Evolutionary conservation across 2,888 invertebrate species (phyloP), one percentile per base, ranked within the genome.

Genomic region (Amphiduros pacificus): DNA sequence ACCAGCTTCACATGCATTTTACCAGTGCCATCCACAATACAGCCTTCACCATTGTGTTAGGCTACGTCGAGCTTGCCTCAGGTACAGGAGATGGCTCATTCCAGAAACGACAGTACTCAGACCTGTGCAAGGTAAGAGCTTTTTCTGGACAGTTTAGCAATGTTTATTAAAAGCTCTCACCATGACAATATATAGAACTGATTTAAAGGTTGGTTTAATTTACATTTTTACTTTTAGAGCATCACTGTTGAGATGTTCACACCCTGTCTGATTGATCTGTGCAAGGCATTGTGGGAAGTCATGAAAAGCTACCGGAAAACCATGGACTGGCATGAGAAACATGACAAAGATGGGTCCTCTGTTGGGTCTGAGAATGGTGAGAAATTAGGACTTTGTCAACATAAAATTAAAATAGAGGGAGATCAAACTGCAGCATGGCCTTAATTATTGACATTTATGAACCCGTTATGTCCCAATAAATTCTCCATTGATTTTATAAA

Each of bases 1-100:
- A 97, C 80, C 94, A 95, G 79, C 82, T 97, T 11, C 93, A 94
- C 72, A 94, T 97, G 88, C 94, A 96, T 80, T 95, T 93, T 75
- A 91, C 94, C 0, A 93, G 93, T 44, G 92, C 94, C 0, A 92
- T 97, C 20, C 95, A 84, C 71, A 84, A 84, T 71, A 81, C 78
- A 40, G 82, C 84, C 4, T 83, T 84, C 71, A 77, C 74, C 48
- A 79, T 83, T 44, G 83, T 84, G 2, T 73, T 84, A 17, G 81
- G 81, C 20, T 82, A 79, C 64, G 81, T 80, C n/a, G 79, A 81
- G 63, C 73, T 81, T 32, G 70, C 72, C 26, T 72, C 75, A 3
- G 74, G 75, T 1, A 69, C 73, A 11, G 67, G 66, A 0, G 71
- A 73, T 9, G 71, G 72, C 40, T 80, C 75, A 67, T 82, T 81